Evolutionary conservation across 2,113 vertebrate genomes (phyloP).

Genomic region (Macrotis lagotis): DNA sequence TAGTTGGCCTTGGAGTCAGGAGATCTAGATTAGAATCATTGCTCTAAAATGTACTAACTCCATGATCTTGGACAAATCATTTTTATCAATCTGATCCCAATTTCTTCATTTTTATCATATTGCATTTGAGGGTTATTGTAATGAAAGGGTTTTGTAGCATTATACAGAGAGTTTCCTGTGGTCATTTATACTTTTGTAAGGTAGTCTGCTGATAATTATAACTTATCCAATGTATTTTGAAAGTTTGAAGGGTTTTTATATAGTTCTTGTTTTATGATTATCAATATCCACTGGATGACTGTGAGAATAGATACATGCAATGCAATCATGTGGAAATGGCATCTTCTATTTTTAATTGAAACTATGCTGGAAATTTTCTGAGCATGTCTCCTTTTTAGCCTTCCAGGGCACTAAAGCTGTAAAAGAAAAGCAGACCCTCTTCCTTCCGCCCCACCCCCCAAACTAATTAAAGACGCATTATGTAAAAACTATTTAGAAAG

Average conservation of each 20-base stretch:
- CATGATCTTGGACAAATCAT: neutral
- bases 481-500: slow-evolving; percentile 53
- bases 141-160: neutral
- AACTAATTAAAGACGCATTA: slow-evolving; percentile 55
- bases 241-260: slow-evolving; percentile 33
- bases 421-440: slow-evolving; percentile 47
- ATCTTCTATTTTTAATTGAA: slow-evolving; percentile 63
- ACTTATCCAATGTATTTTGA: neutral
- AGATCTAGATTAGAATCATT: neutral
- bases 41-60: neutral
- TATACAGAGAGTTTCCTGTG: neutral
- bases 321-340: slow-evolving; percentile 30
- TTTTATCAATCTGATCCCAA: neutral
- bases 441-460: neutral
- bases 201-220: neutral
- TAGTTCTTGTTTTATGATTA: slow-evolving; percentile 20
- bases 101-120: neutral
- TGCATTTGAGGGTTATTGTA: neutral
- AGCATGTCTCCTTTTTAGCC: slow-evolving; percentile 41
- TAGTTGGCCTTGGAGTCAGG: neutral
- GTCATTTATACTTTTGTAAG: slow-evolving; percentile 33
- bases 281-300: slow-evolving; percentile 18
- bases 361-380: neutral
- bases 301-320: slow-evolving; percentile 16
- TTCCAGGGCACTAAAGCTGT: slow-evolving; percentile 36